Conservation (phyloP, 2,113 vertebrate genomes). For the Urocynchramus pylzowi region DNA sequence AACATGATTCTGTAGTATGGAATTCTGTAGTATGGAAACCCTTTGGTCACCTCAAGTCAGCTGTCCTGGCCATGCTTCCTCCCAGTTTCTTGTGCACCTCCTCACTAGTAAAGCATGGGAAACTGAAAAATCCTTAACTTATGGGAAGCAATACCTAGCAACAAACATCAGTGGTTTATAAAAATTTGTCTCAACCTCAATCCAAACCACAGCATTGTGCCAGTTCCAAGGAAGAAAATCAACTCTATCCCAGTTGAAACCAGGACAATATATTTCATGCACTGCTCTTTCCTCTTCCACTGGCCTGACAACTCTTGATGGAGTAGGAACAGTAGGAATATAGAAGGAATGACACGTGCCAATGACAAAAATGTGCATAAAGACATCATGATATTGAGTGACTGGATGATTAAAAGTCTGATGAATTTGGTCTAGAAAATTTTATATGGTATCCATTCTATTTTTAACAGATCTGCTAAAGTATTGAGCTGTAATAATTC, state of each 20-base stretch:
- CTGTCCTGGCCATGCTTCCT: neutral
- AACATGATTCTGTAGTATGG: neutral
- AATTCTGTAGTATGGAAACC: neutral
- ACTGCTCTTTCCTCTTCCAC: neutral
- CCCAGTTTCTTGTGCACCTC: neutral
- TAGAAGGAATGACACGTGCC: neutral
- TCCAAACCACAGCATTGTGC: neutral
- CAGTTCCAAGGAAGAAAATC: neutral
- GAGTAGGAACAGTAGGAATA: neutral
- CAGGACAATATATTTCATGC: neutral
- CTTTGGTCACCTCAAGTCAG: neutral
- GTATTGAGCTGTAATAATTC: neutral
- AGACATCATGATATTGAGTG: neutral
- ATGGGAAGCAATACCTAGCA: neutral
- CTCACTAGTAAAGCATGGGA: neutral
- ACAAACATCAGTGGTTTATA: neutral
- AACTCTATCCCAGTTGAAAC: neutral
- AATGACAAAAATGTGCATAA: neutral
- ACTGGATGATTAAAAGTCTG: neutral
- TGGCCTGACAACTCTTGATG: neutral
- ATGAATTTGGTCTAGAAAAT: neutral
- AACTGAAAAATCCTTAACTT: neutral
- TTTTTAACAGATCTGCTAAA: neutral
- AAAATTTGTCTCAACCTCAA: neutral
- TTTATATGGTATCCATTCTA: neutral